A percentile compares a stretch with the other conserved stretches of the same genome.
Evolutionary conservation across 2,888 invertebrate genomes (phyloP).

Genomic region (Stenotaenia linearis): DNA sequence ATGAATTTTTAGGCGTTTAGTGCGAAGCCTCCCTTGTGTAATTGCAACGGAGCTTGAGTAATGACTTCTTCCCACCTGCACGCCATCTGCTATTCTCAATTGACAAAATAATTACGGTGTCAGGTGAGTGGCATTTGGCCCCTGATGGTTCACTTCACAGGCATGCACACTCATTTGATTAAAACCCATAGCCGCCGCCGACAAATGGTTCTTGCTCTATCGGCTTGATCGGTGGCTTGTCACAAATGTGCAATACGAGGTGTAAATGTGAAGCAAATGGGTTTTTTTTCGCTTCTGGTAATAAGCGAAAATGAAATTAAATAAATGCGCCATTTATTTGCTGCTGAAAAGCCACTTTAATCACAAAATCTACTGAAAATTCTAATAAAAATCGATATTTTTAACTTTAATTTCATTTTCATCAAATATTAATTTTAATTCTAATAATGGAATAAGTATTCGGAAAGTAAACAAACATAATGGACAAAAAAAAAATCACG

Average conservation of each 20-base stretch:
- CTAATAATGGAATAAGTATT: too few species aligned
- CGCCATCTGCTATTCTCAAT: conserved; percentile 20
- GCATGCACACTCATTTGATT: conserved; percentile 23
- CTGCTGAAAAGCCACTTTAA: too few species aligned
- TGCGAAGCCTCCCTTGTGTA: conserved; percentile 6
- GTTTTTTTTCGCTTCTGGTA: not conserved
- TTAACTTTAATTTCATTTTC: too few species aligned
- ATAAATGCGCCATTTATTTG: too few species aligned
- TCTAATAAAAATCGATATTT: too few species aligned
- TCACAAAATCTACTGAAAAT: too few species aligned
- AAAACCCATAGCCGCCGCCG: conserved; percentile 23
- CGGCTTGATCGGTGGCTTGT: conserved; percentile 26
- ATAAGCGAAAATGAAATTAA: not conserved
- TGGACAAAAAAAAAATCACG: too few species aligned
- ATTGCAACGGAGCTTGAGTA: conserved; percentile 21
- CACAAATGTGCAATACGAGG: conserved; percentile 14
- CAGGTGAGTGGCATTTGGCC: conserved; percentile 26
- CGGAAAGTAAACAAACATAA: too few species aligned
- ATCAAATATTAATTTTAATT: too few species aligned
- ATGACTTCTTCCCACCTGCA: conserved; percentile 26
- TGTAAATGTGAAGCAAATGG: conserved; percentile 21
- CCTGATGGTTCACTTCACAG: conserved; percentile 20
- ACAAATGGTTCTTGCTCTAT: conserved; percentile 24
- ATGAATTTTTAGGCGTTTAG: not conserved
- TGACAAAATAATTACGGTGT: conserved; percentile 23